Evolutionary conservation across 2,888 invertebrate genomes (phyloP), one percentile per base, ranked within the genome.

Genomic region (Amphipoea oculea): DNA sequence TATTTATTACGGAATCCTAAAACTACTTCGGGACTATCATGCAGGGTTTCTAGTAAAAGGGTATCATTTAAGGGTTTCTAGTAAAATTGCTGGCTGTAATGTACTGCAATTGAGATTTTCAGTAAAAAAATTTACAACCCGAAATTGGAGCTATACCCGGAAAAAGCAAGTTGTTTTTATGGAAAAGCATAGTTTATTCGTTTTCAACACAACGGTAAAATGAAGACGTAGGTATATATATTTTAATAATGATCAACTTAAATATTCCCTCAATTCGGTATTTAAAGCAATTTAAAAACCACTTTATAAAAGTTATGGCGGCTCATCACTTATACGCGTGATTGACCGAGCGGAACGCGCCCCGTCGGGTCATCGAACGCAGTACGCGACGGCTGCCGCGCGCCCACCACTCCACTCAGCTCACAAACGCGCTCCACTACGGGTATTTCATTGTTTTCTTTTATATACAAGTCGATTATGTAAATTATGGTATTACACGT

Each of bases 71-170:
- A 54, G 29, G 5, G 20, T 57, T 57, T 40, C 7, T 12, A 76
- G 36, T 60, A 20, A 42, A 68, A 51, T 51, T 6, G n/a, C 9
- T 29, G 48, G 36, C n/a, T 67, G 17, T 20, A 77, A 54, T 45
- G n/a, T 54, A 62, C 40, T 70, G 20, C 70, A 62, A 48, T 40
- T 42, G 17, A 62, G 9, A 62, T 60, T 60, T 60, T 45, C 51
- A 45, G 7, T 62, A 48, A 65, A 68, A 42, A 69, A 14, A 14
- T 4, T 45, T 29, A 14, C 6, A 17, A 2, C 0, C 14, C 12
- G 14, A 48, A 29, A 57, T 75, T 82, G 54, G 45, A 81, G 68
- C 45, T 12, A n/a, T 75, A 48, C 48, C n/a, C 3, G 20, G 14
- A 57, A 40, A 20, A 40, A 40, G 45, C 14, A 12, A 17, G 7